These are phyloP conservation scores for Micropoecilia bifurca DNA, from an alignment of 2,797 vertebrate genomes.

Conservation along the genomic window DNA sequence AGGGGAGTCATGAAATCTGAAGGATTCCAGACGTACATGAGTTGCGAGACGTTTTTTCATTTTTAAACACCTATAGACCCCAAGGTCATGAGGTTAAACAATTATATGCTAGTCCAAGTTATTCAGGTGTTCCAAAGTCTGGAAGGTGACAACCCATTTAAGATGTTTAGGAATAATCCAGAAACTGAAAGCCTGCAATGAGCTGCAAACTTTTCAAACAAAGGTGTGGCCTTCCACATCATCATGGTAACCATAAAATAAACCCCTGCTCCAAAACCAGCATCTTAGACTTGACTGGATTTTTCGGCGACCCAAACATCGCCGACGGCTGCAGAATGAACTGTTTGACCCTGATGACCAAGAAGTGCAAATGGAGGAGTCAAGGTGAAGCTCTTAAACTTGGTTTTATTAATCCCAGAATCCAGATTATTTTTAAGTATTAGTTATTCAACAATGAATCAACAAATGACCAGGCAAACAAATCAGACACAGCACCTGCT, in stretches of 20 bases:
- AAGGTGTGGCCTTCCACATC: neutral
- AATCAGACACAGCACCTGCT: conserved; percentile 1
- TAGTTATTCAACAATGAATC: neutral
- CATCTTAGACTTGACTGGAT: neutral
- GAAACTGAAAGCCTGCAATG: neutral
- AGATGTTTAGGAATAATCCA: neutral
- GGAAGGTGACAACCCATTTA: neutral
- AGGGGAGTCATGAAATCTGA: neutral
- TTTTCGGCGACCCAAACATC: neutral
- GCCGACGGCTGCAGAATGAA: neutral
- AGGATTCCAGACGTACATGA: neutral
- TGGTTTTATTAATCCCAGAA: neutral
- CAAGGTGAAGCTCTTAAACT: neutral
- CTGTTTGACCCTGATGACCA: neutral
- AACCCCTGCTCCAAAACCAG: neutral
- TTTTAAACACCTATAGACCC: neutral
- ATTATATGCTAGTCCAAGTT: neutral
- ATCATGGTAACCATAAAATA: neutral
- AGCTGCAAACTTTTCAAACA: neutral
- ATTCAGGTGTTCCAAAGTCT: neutral
- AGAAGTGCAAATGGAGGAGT: neutral
- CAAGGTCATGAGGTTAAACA: neutral
- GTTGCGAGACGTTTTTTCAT: neutral
- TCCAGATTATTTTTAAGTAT: neutral
- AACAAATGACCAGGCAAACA: neutral